Conservation (phyloP, 2,888 invertebrate genomes). For the Seira musarum region DNA sequence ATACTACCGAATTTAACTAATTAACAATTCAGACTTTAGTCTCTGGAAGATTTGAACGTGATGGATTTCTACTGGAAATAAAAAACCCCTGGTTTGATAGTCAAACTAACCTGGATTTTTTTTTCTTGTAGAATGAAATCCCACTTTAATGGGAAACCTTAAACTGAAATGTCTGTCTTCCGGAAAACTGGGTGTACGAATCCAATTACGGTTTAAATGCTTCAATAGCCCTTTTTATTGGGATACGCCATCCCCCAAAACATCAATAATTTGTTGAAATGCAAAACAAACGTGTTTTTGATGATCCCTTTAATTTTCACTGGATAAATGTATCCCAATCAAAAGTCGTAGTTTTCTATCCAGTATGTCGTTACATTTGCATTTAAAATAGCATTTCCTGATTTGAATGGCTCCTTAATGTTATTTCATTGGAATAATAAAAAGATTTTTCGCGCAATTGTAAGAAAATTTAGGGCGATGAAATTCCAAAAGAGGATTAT, state of each 20-base stretch:
- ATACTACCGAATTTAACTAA: neutral
- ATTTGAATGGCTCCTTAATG: too few species aligned
- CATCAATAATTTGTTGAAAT: neutral
- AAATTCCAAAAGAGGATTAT: too few species aligned
- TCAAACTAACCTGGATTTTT: neutral
- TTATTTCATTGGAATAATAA: too few species aligned
- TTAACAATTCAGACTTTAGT: neutral
- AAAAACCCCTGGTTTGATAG: neutral
- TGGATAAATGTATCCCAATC: neutral
- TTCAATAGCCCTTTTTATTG: neutral
- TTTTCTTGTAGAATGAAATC: neutral
- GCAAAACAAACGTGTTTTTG: neutral
- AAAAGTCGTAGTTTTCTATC: neutral
- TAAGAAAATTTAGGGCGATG: too few species aligned
- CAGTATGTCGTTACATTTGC: neutral
- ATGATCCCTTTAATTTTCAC: neutral
- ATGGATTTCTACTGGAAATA: neutral
- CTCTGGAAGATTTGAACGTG: neutral
- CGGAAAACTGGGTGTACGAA: too few species aligned
- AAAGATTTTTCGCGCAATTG: too few species aligned
- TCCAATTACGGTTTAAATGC: neutral
- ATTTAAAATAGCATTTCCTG: neutral
- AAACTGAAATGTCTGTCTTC: too few species aligned
- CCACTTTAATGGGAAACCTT: too few species aligned
- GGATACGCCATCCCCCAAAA: neutral